These are phyloP conservation scores for Elysia crispata DNA, from an alignment of 2,888 invertebrate species.

Conservation along the genomic window DNA sequence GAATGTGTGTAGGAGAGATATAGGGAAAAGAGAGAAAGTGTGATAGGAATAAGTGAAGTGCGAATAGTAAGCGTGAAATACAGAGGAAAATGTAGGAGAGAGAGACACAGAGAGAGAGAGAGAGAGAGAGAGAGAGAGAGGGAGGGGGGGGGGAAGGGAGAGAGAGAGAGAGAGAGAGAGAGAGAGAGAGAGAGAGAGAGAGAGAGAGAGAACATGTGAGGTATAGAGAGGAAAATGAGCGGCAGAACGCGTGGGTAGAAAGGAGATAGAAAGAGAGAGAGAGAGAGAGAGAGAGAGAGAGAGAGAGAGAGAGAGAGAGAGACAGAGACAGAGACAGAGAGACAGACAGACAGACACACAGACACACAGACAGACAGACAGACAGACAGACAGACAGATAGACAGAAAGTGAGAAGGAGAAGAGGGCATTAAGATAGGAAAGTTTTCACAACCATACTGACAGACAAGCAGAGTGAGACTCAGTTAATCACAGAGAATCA, in stretches of 20 bases:
- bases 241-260: background rate
- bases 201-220: background rate
- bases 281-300: conserved; percentile 1
- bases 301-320: conserved; percentile 3
- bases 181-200: conserved; percentile 25
- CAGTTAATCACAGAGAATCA: too few relatives aligned
- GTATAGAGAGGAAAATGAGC: background rate
- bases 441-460: too few relatives aligned
- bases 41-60: too few relatives aligned
- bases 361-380: too few relatives aligned
- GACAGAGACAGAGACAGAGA: background rate
- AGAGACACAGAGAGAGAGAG: conserved; percentile 23
- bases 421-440: too few relatives aligned
- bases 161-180: conserved; percentile 12
- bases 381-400: too few relatives aligned
- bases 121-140: conserved; percentile 27
- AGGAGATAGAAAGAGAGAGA: conserved; percentile 23
- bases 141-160: conserved; percentile 6
- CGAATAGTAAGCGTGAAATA: too few relatives aligned
- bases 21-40: too few relatives aligned
- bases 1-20: too few relatives aligned
- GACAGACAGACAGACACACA: too few relatives aligned
- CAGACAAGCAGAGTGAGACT: too few relatives aligned
- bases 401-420: background rate
- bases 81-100: too few relatives aligned